These are phyloP conservation scores for Amitus sp. DNA, from an alignment of 2,888 invertebrate genomes.

Conservation along the genomic window DNA sequence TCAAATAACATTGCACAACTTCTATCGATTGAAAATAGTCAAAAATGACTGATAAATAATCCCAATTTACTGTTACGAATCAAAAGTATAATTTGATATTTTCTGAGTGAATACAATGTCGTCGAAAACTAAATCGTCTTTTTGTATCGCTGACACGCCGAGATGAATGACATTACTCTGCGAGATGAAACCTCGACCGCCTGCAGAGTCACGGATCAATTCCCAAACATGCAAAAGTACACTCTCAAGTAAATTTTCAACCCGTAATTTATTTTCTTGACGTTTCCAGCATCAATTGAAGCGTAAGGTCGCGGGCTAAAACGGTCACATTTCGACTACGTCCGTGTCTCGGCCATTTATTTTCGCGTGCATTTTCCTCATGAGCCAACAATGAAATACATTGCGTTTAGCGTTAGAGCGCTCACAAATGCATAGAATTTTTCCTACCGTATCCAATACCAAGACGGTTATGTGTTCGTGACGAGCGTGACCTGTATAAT, in stretches of 20 bases:
- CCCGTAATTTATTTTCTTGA: background rate
- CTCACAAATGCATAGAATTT: constrained; percentile 17
- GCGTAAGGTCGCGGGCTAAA: no score
- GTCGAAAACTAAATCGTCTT: no score
- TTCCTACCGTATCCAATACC: background rate
- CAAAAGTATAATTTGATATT: no score
- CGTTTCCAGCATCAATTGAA: no score
- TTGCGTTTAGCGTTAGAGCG: background rate
- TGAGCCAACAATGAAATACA: background rate
- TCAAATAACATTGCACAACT: no score
- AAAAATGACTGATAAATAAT: no score
- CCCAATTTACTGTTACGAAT: no score
- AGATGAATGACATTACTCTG: background rate
- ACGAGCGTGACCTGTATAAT: constrained; percentile 4
- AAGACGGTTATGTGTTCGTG: constrained; percentile 8
- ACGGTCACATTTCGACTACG: no score
- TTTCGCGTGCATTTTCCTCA: background rate
- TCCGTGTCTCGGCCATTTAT: no score
- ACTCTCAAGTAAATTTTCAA: background rate
- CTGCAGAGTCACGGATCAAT: background rate
- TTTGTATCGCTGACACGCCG: background rate
- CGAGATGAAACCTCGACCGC: background rate
- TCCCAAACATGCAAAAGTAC: no score
- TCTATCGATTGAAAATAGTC: no score
- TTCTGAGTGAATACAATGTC: no score